Evolutionary conservation across 2,113 vertebrate genomes (phyloP).

Genomic region (Carassius carassius): DNA sequence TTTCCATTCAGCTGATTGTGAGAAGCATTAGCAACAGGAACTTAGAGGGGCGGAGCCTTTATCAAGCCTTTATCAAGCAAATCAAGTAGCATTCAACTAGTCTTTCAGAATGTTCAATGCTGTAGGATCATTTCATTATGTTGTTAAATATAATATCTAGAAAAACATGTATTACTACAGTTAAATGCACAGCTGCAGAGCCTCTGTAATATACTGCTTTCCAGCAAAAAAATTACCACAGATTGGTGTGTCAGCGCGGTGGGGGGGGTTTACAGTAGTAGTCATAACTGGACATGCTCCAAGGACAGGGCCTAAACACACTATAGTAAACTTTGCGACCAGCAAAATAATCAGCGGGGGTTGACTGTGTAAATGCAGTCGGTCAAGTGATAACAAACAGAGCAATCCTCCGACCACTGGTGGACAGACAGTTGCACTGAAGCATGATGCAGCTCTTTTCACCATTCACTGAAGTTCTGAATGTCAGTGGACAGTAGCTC

Average conservation of each 20-base stretch:
- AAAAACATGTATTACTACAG: neutral
- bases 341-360: too few relatives aligned
- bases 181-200: neutral
- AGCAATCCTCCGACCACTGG: too few relatives aligned
- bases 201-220: constrained; percentile 25
- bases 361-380: too few relatives aligned
- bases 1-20: neutral
- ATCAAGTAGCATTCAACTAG: neutral
- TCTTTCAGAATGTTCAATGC: neutral
- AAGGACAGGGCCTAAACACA: too few relatives aligned
- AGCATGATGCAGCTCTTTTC: too few relatives aligned
- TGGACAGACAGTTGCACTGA: too few relatives aligned
- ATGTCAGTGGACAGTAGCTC: too few relatives aligned
- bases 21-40: too few relatives aligned
- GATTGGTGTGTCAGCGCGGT: constrained; percentile 42
- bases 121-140: neutral
- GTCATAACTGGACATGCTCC: too few relatives aligned
- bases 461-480: too few relatives aligned
- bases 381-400: too few relatives aligned
- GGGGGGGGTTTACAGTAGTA: constrained; percentile 1
- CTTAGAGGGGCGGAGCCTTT: neutral
- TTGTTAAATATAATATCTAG: neutral
- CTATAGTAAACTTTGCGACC: too few relatives aligned
- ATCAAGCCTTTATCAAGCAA: constrained; percentile 7
- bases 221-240: constrained; percentile 44